phyloP scores from a whole-genome alignment of 53 echinoderm and acorn worm genomes.

The Antedon mediterranea region DNA sequence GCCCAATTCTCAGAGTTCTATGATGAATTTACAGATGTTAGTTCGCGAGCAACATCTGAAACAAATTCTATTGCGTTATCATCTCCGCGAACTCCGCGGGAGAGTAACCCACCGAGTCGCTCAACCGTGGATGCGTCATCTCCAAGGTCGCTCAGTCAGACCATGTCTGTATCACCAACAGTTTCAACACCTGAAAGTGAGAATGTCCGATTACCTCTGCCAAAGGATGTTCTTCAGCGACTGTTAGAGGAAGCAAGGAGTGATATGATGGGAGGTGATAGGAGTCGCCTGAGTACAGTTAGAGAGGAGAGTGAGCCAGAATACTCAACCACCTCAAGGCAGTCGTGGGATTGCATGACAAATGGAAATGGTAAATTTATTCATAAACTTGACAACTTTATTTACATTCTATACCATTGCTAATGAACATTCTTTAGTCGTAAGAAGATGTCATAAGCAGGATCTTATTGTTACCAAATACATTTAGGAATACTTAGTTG shows the following conservation, averaged over 20 bases:
- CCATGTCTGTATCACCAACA: background rate
- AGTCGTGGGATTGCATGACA: background rate
- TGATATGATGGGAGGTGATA: background rate
- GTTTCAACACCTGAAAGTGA: background rate
- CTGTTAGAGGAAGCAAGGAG: slow-evolving; percentile 63
- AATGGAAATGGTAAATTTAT: background rate
- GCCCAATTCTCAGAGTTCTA: slow-evolving; percentile 54
- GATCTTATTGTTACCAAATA: too few species aligned
- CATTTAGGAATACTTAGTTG: too few species aligned
- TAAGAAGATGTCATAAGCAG: too few species aligned
- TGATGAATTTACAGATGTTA: slow-evolving; percentile 65
- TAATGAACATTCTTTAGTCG: too few species aligned
- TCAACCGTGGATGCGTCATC: background rate
- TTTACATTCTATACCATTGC: too few species aligned
- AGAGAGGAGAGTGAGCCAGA: background rate
- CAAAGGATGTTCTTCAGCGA: slow-evolving; percentile 44
- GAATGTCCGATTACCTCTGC: slow-evolving; percentile 5
- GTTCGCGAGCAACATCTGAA: slow-evolving; percentile 53
- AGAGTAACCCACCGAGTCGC: background rate
- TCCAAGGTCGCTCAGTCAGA: background rate
- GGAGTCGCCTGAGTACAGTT: slow-evolving; percentile 4
- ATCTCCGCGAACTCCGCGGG: slow-evolving; percentile 3
- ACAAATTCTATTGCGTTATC: slow-evolving; percentile 24
- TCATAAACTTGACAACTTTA: too few species aligned
- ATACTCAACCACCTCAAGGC: background rate